phyloP scores from a whole-genome alignment of 1,140 invertebrate species.

The Lasioglossum albipes region DNA sequence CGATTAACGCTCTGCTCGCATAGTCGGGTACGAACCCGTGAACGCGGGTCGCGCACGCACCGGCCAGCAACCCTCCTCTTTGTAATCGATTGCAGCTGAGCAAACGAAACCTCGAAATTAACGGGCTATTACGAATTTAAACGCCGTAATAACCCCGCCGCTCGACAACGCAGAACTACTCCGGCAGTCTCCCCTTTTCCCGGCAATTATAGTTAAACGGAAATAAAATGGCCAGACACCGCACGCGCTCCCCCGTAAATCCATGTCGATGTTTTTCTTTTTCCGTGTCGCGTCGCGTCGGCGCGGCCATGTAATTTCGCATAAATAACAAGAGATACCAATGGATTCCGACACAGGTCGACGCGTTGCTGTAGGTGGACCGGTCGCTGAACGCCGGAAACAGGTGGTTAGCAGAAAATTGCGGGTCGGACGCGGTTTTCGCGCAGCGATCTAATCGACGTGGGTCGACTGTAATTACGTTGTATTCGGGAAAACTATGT shows the following conservation, averaged over 20 bases:
- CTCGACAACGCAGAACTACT: neutral
- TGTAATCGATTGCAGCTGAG: slow-evolving; percentile 69
- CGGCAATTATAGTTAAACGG: slow-evolving; percentile 30
- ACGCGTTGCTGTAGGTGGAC: slow-evolving; percentile 54
- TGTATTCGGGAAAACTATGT: neutral
- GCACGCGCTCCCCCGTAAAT: slow-evolving; percentile 1
- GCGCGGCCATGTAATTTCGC: slow-evolving; percentile 17
- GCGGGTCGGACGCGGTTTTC: neutral
- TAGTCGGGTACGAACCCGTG: neutral
- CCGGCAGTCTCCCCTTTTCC: neutral
- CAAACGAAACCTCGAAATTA: slow-evolving; percentile 72
- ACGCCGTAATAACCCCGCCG: slow-evolving; percentile 62
- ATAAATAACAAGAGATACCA: slow-evolving; percentile 35
- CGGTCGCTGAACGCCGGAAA: slow-evolving; percentile 37
- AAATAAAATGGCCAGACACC: slow-evolving; percentile 36
- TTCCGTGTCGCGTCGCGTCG: neutral
- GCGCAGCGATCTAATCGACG: slow-evolving; percentile 8
- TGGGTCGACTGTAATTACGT: slow-evolving; percentile 4
- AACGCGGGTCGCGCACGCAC: neutral
- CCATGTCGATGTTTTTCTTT: slow-evolving; percentile 12
- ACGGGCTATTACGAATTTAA: slow-evolving; percentile 69
- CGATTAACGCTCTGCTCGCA: slow-evolving; percentile 48
- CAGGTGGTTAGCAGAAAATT: slow-evolving; percentile 46
- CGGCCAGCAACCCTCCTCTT: slow-evolving; percentile 26
- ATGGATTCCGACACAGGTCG: slow-evolving; percentile 9